These are phyloP conservation scores for Tupiocoris notatus DNA, from an alignment of 2,888 invertebrate genomes.

Conservation along the genomic window DNA sequence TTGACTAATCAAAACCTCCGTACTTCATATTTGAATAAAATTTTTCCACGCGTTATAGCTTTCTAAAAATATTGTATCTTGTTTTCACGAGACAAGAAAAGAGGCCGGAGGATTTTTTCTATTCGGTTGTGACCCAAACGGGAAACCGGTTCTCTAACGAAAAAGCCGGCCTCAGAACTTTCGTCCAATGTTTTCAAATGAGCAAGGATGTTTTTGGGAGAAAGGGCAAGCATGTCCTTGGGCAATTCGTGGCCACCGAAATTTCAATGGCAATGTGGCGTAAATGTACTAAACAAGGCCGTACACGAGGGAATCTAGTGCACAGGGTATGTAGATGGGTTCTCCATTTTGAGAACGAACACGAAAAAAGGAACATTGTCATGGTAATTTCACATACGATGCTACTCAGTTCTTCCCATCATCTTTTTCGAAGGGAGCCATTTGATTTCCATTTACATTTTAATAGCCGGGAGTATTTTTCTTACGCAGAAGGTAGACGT, in stretches of 20 bases:
- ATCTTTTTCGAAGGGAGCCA: slow-evolving; percentile 5
- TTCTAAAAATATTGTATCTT: not conserved
- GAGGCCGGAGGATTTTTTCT: not conserved
- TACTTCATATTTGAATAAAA: not conserved
- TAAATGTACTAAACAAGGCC: not conserved
- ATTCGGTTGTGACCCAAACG: not conserved
- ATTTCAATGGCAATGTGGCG: not conserved
- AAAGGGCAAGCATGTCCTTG: not conserved
- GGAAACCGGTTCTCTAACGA: not conserved
- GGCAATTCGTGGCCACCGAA: not conserved
- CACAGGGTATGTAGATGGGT: not conserved
- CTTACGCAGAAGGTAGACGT: not conserved
- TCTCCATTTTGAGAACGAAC: not conserved
- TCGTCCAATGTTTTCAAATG: not conserved
- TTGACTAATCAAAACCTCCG: too few relatives aligned
- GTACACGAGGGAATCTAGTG: not conserved
- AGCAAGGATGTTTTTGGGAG: not conserved
- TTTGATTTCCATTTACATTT: slow-evolving; percentile 34
- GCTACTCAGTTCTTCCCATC: not conserved
- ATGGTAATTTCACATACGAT: slow-evolving; percentile 17
- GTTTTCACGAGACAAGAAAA: not conserved
- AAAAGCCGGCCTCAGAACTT: not conserved
- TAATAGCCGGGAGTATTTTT: slow-evolving; percentile 18
- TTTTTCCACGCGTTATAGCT: not conserved
- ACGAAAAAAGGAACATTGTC: slow-evolving; percentile 5